These are phyloP conservation scores for Drosophila rufa DNA, from an alignment of 1,140 invertebrate genomes.

Conservation along the genomic window DNA sequence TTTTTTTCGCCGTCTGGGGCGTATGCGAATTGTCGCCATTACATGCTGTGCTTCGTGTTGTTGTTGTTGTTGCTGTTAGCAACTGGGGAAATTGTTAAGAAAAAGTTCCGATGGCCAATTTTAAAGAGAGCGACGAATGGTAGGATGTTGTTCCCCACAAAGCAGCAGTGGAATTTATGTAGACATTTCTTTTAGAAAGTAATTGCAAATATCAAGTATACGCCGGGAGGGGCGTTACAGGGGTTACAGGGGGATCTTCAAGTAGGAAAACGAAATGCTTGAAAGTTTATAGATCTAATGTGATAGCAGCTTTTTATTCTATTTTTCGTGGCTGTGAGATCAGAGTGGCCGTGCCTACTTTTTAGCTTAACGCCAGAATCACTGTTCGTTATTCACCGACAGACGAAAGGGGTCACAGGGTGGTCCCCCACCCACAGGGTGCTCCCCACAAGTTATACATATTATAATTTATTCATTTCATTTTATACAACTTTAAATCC, in stretches of 20 bases:
- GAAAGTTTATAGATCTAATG: too few species aligned
- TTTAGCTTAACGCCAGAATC: too few species aligned
- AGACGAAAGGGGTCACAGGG: too few species aligned
- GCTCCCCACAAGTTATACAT: too few species aligned
- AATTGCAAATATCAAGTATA: slow-evolving; percentile 39
- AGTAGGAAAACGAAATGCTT: not conserved
- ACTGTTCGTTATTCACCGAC: too few species aligned
- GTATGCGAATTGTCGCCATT: slow-evolving; percentile 78
- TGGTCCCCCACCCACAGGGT: too few species aligned
- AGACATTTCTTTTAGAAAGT: slow-evolving; percentile 41
- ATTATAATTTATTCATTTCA: not conserved
- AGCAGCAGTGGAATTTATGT: slow-evolving; percentile 36
- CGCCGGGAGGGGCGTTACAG: slow-evolving; percentile 1
- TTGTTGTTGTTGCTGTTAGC: slow-evolving; percentile 17
- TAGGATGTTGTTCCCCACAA: slow-evolving; percentile 12
- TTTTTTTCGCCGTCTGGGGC: slow-evolving; percentile 52
- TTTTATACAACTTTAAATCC: not conserved
- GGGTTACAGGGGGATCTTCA: too few species aligned
- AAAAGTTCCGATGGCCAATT: slow-evolving; percentile 46
- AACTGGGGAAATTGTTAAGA: slow-evolving; percentile 27
- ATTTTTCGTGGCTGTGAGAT: too few species aligned
- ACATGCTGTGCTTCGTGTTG: slow-evolving; percentile 33
- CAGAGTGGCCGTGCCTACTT: too few species aligned
- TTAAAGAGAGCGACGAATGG: slow-evolving; percentile 27
- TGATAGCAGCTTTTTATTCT: too few species aligned